Base-by-base conservation (phyloP, 2,113 vertebrate species). In the Glaucidium brasilianum region DNA sequence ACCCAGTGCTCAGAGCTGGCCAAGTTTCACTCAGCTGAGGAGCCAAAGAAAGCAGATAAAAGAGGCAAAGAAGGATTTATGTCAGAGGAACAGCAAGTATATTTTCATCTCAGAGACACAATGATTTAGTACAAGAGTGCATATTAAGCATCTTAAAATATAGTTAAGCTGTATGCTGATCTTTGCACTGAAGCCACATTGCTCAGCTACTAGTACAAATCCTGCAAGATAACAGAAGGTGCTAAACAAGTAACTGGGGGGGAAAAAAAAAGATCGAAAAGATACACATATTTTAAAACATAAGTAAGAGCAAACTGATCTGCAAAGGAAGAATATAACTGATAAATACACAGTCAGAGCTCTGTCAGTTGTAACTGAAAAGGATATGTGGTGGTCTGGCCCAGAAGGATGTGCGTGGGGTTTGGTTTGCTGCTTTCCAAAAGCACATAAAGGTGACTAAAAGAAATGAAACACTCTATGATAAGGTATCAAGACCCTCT, bases 11-110 rank as follows among this genome's bases (percentile, higher is more conserved):
- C n/a, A 9, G 78, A 69, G 91, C 47, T 58, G 67, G 69, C 87
- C 87, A 94, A 87, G 62, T 94, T 90, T 94, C 53, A 34, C 67
- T 84, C 85, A 6, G 29, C 17, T 53, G 71, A 83, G 88, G 58
- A 76, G 85, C 92, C 88, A 95, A 94, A 95, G 79, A 49, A 95
- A 95, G 55, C 79, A 92, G 79, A 91, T 80, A 74, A 85, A 84
- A 80, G 35, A 81, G 29, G 41, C 55, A 90, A 86, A 45, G 72
- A 91, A 16, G 59, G 71, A 92, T 95, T 94, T 92, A 69, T 88
- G 75, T 88, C 88, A 74, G 55, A 94, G 59, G 50, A 96, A 59
- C 50, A 80, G 67, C 41, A 49, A 94, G 39, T 60, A 55, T 66
- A 62, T 88, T 94, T 96, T 90, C 55, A 62, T 88, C 62, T 72